Evolutionary conservation across 2,797 vertebrate species (phyloP), one percentile per base, ranked within the genome.

Genomic region (Aphelocoma californica): DNA sequence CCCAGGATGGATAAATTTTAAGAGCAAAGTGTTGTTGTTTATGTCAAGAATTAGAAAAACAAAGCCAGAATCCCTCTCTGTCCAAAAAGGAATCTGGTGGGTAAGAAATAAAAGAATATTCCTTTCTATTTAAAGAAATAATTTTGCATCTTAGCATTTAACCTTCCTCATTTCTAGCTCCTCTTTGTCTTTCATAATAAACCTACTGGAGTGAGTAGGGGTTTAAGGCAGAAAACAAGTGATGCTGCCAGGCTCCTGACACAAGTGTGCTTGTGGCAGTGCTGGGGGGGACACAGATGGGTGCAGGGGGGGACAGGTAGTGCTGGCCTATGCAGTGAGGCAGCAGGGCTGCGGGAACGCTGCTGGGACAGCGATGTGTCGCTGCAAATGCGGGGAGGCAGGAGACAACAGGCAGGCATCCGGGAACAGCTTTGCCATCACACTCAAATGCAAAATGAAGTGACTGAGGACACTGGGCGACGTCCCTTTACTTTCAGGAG

Each of bases 381-480:
- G 1, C 71, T 61, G 57, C 71, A 67, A 74, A 71, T 4, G 34
- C 5, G 0, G 64, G 58, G 70, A 95, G 78, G 72, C 90, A 65
- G 81, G n/a, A 79, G 58, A 94, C 40, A 84, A 82, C 38, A 47
- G 60, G 66, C 71, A 74, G 72, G 69, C 73, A 47, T 26, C 7
- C 1, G 25, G 28, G 12, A 71, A 69, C 88, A 40, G 50, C 72
- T 66, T 56, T 78, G 69, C 72, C 47, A 57, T 57, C 62, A 29
- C 0, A 0, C 61, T 93, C 32, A 53, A n/a, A 69, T 12, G 79
- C 64, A 62, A 60, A 89, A 65, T 1, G 2, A 65, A 45, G 57
- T 4, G 69, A 82, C 57, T 1, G 5, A 56, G 78, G 82, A 70
- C 48, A 67, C 18, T 0, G 1, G 34, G 82, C 1, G 2, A 58